phyloP scores from a whole-genome alignment of 2,113 vertebrate genomes.

The Phocoena phocoena region DNA sequence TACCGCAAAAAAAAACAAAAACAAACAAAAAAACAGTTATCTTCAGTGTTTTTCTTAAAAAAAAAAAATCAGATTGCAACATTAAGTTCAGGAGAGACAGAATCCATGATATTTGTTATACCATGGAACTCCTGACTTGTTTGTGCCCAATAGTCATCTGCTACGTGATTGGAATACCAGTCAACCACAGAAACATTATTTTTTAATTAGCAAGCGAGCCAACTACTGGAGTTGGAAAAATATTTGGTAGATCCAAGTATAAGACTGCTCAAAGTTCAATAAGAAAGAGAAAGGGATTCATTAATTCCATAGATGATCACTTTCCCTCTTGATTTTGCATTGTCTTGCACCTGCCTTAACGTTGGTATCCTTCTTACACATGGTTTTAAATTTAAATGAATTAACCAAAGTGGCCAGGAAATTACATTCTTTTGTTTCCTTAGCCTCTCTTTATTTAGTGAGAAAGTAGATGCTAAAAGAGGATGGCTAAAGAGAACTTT shows the following conservation, averaged over 20 bases:
- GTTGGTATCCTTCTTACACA: neutral
- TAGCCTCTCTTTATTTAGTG: constrained; percentile 2
- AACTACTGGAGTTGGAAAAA: constrained; percentile 75
- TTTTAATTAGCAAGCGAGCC: constrained; percentile 68
- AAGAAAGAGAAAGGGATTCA: constrained; percentile 30
- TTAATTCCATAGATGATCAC: neutral
- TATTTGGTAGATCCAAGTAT: constrained; percentile 11
- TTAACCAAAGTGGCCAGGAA: neutral
- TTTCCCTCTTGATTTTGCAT: constrained; percentile 17
- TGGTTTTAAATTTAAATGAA: constrained; percentile 41
- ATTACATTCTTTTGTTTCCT: neutral
- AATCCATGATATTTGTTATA: neutral
- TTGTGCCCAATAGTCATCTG: constrained; percentile 21
- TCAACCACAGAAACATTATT: constrained; percentile 56
- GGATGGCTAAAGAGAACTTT: neutral
- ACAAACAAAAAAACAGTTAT: constrained; percentile 31
- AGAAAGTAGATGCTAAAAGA: constrained; percentile 16
- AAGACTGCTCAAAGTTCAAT: constrained; percentile 47
- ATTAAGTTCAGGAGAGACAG: neutral
- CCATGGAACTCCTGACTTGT: neutral
- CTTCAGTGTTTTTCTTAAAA: neutral
- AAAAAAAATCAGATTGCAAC: neutral
- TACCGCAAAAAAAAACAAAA: no score
- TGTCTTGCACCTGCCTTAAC: neutral
- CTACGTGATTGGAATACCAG: constrained; percentile 40